Evolutionary conservation across 2,888 invertebrate species (phyloP).

Genomic region (Limnephilus lunatus): DNA sequence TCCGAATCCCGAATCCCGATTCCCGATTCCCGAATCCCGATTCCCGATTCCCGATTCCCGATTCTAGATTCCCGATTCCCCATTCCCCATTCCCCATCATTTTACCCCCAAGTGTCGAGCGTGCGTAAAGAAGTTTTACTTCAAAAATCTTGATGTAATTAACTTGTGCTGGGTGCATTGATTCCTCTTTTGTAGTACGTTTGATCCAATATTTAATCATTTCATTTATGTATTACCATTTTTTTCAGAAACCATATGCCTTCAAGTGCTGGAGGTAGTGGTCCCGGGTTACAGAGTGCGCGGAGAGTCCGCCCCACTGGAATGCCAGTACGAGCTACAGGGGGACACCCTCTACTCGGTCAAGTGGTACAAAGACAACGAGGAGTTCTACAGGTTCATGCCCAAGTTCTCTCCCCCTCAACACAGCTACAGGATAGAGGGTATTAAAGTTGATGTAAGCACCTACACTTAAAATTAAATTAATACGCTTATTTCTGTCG

Average conservation of each 20-base stretch:
- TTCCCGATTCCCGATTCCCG: no score
- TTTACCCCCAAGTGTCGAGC: no score
- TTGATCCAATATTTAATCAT: no score
- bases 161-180: no score
- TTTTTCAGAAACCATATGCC: slow-evolving; percentile 74
- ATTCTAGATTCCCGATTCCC: no score
- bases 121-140: no score
- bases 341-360: slow-evolving; percentile 86
- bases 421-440: slow-evolving; percentile 83
- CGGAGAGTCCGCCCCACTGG: slow-evolving; percentile 81
- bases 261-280: slow-evolving; percentile 79
- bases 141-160: no score
- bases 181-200: no score
- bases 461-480: not conserved
- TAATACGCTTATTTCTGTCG: not conserved
- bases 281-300: slow-evolving; percentile 82
- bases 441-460: slow-evolving; percentile 84
- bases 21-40: no score
- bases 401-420: slow-evolving; percentile 85
- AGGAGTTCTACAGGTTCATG: slow-evolving; percentile 89
- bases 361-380: slow-evolving; percentile 92
- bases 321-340: slow-evolving; percentile 83
- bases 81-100: no score
- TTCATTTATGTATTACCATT: no score
- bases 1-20: no score